A percentile compares a stretch with the other conserved stretches of the same genome.
Conservation (phyloP, 2,888 invertebrate species). For the Tromatobia lineatoria region DNA sequence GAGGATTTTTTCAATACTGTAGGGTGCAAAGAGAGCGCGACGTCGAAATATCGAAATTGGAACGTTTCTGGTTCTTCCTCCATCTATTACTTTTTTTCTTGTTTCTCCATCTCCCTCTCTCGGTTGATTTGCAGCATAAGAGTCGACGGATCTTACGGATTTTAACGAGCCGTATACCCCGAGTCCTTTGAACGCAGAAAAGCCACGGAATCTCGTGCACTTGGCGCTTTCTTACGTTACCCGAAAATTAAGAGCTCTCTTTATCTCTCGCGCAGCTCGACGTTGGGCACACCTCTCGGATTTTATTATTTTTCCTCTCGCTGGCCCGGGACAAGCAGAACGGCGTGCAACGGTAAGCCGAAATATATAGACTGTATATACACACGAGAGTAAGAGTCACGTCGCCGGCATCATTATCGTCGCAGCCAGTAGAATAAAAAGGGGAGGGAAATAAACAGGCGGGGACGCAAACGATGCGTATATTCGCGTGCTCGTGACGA, state of each 20-base stretch:
- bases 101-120: conserved; percentile 13
- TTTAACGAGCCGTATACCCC: conserved; percentile 65
- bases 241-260: conserved; percentile 71
- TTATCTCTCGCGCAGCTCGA: conserved; percentile 64
- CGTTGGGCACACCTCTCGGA: conserved; percentile 51
- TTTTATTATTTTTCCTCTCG: conserved; percentile 44
- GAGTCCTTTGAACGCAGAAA: conserved; percentile 64
- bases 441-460: conserved; percentile 37
- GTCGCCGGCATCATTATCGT: conserved; percentile 63
- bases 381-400: conserved; percentile 42
- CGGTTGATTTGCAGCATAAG: conserved; percentile 36
- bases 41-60: conserved; percentile 59
- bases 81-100: not conserved
- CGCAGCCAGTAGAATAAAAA: conserved; percentile 32
- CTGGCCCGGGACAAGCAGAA: not conserved
- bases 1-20: too few relatives aligned
- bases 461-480: conserved; percentile 62
- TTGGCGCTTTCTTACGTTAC: conserved; percentile 46
- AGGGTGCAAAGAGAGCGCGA: conserved; percentile 51
- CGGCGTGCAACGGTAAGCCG: conserved; percentile 44
- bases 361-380: conserved; percentile 24
- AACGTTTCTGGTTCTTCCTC: conserved; percentile 31
- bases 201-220: conserved; percentile 27
- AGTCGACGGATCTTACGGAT: conserved; percentile 56
- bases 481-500: conserved; percentile 48